Base-by-base conservation (phyloP, 2,888 invertebrate species). In the Lampropteryx suffumata region DNA sequence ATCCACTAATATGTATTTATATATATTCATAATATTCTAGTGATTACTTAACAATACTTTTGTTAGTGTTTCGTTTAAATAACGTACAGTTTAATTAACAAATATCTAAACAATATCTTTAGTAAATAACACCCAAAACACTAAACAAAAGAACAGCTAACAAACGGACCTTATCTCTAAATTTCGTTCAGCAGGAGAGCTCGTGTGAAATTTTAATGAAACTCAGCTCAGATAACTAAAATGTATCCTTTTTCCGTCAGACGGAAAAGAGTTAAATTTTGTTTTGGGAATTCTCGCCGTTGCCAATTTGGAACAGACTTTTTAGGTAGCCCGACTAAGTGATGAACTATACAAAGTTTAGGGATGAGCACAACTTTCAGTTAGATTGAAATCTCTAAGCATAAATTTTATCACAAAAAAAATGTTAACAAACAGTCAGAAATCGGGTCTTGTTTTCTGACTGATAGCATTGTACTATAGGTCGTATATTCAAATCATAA, bases 221-320 rank as follows among this genome's bases (percentile, higher is more conserved):
- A 59, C 59, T 57, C 45, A 24, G 56, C 49, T 58, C 51, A 64
- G 62, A 65, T 65, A 67, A 65, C 62, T 68, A 62, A 64, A 62
- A 57, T 57, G 57, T 57, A 56, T 57, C 45, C 52, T 55, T 55
- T 47, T 62, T 59, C 55, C 50, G 51, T 46, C 52, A 53, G 52
- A 50, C 44, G 30, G 43, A 50, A 53, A 57, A 45, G 45, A 49
- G 47, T 50, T 50, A 46, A 54, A 51, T 42, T 45, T 21, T 29
- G 50, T 45, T 48, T 44, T 28, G 32, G 48, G 28, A n/a, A 41
- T 26, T 29, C 30, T 42, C 35, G 40, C 11, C 40, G 43, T 28
- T 37, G 44, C 48, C 35, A 45, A 48, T 40, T 50, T 34, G n/a
- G 34, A 47, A 34, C 11, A 9, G 14, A 37, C 36, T 47, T 43